Conservation (phyloP, 2,113 vertebrate genomes). For the Lepisosteus osseus region DNA sequence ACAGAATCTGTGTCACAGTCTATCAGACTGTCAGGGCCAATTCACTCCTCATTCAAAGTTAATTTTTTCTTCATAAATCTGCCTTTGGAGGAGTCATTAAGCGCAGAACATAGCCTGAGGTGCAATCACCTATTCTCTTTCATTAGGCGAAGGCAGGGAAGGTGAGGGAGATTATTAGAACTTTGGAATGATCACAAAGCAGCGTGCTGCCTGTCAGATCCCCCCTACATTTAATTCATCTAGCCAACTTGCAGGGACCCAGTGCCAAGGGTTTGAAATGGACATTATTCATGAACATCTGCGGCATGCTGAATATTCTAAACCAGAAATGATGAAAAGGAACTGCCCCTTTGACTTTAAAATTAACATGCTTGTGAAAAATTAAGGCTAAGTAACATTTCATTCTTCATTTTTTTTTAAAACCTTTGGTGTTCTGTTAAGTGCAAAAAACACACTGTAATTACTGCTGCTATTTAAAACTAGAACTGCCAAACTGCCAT, state of each 20-base stretch:
- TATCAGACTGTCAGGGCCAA: constrained; percentile 97
- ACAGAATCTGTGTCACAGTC: constrained; percentile 95
- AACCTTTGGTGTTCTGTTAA: constrained; percentile 6
- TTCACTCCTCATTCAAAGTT: constrained; percentile 94
- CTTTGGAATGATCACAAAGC: constrained; percentile 99
- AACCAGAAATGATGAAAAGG: constrained; percentile 77
- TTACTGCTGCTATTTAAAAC: background rate
- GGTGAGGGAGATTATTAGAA: constrained; percentile 99
- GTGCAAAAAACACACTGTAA: background rate
- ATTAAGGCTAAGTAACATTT: constrained; percentile 59
- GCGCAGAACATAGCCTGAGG: constrained; percentile 92
- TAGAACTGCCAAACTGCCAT: no score
- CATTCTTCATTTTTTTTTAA: background rate
- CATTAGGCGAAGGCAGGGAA: constrained; percentile 97
- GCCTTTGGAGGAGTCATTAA: constrained; percentile 99
- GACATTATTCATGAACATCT: constrained; percentile 99
- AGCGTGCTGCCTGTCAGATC: constrained; percentile 97
- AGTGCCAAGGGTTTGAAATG: constrained; percentile 88
- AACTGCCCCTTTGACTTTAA: constrained; percentile 81
- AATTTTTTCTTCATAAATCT: constrained; percentile 91
- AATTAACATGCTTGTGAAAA: constrained; percentile 85
- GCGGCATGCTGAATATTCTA: constrained; percentile 87
- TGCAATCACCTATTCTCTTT: constrained; percentile 99
- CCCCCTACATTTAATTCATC: constrained; percentile 99
- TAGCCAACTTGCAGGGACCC: constrained; percentile 75